Percentiles rank a stretch among this genome's conserved stretches.
Evolutionary conservation across 1,140 invertebrate species (phyloP).

Genomic region (Hirudo medicinalis): DNA sequence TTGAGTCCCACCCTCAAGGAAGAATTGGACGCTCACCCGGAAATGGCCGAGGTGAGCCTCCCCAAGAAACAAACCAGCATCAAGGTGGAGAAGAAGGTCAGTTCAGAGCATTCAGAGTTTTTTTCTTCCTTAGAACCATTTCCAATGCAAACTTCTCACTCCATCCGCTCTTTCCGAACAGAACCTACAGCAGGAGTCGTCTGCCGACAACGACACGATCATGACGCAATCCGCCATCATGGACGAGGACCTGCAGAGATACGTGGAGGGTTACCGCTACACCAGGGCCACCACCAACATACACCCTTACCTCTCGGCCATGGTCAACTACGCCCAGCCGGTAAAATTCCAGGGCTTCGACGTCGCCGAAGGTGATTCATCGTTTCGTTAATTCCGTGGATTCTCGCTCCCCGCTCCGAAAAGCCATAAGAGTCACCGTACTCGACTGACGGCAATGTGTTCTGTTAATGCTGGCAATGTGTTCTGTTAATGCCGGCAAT

Average conservation of each 20-base stretch:
- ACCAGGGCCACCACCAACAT: conserved; percentile 95
- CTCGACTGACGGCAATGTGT: neutral
- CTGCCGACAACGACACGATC: conserved; percentile 4
- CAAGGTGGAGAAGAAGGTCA: conserved; percentile 77
- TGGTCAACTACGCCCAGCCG: conserved; percentile 98
- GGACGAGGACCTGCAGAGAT: conserved; percentile 46
- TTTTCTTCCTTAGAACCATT: too few species aligned
- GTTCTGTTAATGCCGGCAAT: too few species aligned
- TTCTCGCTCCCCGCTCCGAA: too few species aligned
- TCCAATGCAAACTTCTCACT: conserved; percentile 31
- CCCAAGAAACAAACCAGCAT: conserved; percentile 53
- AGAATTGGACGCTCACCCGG: conserved; percentile 15
- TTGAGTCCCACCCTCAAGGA: conserved; percentile 13
- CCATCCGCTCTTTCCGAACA: neutral
- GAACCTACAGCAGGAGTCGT: conserved; percentile 14
- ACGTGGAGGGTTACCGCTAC: conserved; percentile 52
- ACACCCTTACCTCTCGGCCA: conserved; percentile 90
- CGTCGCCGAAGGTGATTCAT: conserved; percentile 62
- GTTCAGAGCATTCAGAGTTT: too few species aligned
- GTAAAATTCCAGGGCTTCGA: conserved; percentile 98
- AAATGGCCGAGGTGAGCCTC: conserved; percentile 1
- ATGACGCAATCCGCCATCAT: conserved; percentile 43
- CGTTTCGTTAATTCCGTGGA: too few species aligned
- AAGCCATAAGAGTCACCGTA: neutral
- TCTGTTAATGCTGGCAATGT: too few species aligned